Evolutionary conservation across 1,140 invertebrate genomes (phyloP).

Genomic region (Leptinotarsa texana): DNA sequence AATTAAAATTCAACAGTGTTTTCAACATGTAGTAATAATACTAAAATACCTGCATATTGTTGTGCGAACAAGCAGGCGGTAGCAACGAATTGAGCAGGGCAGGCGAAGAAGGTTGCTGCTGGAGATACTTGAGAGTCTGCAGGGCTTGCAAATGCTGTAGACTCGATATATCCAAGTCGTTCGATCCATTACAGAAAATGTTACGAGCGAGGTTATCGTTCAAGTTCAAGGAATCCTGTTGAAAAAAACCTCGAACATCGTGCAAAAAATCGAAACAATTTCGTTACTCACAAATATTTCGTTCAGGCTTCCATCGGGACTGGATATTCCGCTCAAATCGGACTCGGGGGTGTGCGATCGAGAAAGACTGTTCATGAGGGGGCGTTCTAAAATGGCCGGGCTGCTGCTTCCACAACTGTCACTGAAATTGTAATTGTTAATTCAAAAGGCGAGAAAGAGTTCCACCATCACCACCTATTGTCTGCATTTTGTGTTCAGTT

Average conservation of each 20-base stretch:
- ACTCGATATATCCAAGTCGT: slow-evolving; percentile 56
- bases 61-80: slow-evolving; percentile 42
- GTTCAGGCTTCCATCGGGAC: slow-evolving; percentile 63
- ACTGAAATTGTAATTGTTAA: slow-evolving; percentile 33
- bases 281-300: slow-evolving; percentile 66
- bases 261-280: neutral
- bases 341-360: slow-evolving; percentile 67
- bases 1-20: neutral
- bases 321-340: slow-evolving; percentile 66
- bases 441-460: too few species aligned
- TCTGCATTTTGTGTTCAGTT: too few species aligned
- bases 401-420: slow-evolving; percentile 60
- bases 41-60: slow-evolving; percentile 33
- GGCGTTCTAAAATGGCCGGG: slow-evolving; percentile 58
- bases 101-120: slow-evolving; percentile 53
- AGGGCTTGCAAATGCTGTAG: slow-evolving; percentile 58
- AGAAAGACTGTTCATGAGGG: slow-evolving; percentile 57
- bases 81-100: slow-evolving; percentile 48
- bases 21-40: neutral
- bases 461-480: too few species aligned
- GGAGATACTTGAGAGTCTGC: slow-evolving; percentile 56
- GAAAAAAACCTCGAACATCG: neutral
- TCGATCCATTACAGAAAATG: slow-evolving; percentile 35
- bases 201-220: slow-evolving; percentile 47
- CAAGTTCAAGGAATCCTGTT: slow-evolving; percentile 49